Evolutionary conservation across 2,888 invertebrate species (phyloP), one percentile per base, ranked within the genome.

Genomic region (Selenia dentaria): DNA sequence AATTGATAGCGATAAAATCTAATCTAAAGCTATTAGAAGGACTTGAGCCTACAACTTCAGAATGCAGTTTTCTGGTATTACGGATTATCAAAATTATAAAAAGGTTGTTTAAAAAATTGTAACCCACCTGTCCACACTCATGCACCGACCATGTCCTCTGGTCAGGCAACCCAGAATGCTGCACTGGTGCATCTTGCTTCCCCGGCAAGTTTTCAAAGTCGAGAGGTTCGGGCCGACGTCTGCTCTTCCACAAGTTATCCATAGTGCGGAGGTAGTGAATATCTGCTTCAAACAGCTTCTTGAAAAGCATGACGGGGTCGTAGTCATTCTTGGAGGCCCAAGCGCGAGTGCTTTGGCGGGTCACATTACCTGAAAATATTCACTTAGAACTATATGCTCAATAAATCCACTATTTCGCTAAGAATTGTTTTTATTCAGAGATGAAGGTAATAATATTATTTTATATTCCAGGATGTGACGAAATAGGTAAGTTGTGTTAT

Each of bases 161-260:
- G 70, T 97, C 96, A 41, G 93, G 92, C 49, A 95, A 72, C 0
- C 92, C 92, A 0, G 89, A 73, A 54, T 91, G 90, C 33, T 80
- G 78, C 6, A 76, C 70, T 2, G 85, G 80, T 9, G 86, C 41
- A 1, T 67, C 83, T 57, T 92, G 92, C 68, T 92, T 88, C 34
- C 93, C 90, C 0, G 93, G 92, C 36, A 95, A 86, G 44, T 92
- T 91, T 28, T 93, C 91, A 94, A 95, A 96, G 27, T 92, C 87
- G 29, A 98, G 79, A 0, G 98, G 97, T 1, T 92, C 93, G 0
- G 99, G 99, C 0, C 96, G 93, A 60, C 94, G 93, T 16, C 99
- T 93, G 46, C 94, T 95, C 82, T 97, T 96, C 99, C 99, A 99
- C 39, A 99, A 88, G 75, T 98, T 96, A 62, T 95, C 94, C 99